Conservation (phyloP, 2,797 vertebrate genomes). For the Fratercula arctica region DNA sequence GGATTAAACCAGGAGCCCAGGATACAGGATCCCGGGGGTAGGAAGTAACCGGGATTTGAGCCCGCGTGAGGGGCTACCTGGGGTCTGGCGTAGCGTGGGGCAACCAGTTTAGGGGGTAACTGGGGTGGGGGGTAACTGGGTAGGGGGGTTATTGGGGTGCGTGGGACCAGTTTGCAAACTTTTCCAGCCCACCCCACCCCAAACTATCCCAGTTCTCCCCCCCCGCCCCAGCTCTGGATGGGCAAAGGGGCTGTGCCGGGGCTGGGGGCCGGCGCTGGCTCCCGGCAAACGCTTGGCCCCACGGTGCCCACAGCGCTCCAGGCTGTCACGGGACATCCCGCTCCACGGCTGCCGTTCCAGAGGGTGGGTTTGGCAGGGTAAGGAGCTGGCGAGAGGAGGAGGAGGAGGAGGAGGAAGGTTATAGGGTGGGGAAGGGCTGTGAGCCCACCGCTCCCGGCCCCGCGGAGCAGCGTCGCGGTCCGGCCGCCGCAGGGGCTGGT, state of each 20-base stretch:
- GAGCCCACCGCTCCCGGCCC: neutral
- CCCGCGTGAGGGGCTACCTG: too few species aligned
- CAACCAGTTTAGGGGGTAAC: neutral
- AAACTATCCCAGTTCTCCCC: neutral
- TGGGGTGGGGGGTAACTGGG: too few species aligned
- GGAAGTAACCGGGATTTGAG: too few species aligned
- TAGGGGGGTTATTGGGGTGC: neutral
- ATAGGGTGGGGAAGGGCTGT: neutral
- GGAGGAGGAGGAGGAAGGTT: too few species aligned
- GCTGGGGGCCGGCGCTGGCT: neutral
- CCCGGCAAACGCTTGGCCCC: neutral
- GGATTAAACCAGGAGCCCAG: too few species aligned
- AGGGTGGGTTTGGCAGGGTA: neutral
- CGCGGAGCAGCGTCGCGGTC: neutral
- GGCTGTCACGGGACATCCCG: neutral
- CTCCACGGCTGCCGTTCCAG: rapidly evolving
- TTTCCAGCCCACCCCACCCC: neutral
- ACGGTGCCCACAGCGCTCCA: too few species aligned
- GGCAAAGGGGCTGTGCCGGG: too few species aligned
- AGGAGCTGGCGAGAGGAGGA: too few species aligned
- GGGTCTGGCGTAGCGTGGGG: neutral
- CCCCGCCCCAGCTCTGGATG: neutral
- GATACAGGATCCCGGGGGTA: too few species aligned
- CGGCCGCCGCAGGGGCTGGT: neutral
- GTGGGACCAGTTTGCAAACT: too few species aligned